Percentiles rank a stretch among this genome's conserved stretches.
Evolutionary conservation across 2,113 vertebrate species (phyloP).

Genomic region (Paralichthys olivaceus): DNA sequence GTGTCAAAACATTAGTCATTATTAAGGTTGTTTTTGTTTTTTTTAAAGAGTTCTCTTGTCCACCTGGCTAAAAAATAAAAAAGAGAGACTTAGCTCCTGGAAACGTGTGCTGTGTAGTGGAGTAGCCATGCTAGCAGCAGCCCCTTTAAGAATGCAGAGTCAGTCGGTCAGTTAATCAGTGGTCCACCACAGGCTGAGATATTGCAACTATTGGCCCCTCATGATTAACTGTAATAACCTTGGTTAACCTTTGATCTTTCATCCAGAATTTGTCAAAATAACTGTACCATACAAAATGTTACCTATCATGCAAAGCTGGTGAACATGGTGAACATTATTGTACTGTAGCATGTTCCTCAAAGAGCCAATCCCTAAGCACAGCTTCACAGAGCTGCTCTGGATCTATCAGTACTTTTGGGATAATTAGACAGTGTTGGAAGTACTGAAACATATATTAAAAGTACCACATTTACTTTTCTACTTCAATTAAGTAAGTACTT

Average conservation of each 20-base stretch:
- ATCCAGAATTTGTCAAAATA: not conserved
- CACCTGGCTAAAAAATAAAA: not conserved
- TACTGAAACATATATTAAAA: no score
- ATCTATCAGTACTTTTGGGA: no score
- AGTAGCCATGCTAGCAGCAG: not conserved
- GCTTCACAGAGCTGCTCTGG: no score
- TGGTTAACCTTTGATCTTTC: not conserved
- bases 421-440: no score
- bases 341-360: no score
- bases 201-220: not conserved
- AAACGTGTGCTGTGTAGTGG: not conserved
- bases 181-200: no score
- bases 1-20: constrained; percentile 8
- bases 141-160: not conserved
- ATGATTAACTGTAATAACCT: not conserved
- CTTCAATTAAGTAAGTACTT: no score
- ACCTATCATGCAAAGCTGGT: not conserved
- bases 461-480: no score
- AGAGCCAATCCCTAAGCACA: no score
- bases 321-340: no score
- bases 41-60: not conserved
- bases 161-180: no score
- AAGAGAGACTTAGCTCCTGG: no score
- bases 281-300: not conserved
- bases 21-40: not conserved